Base-by-base conservation (phyloP, 2,888 invertebrate species). In the Acleris emargana region DNA sequence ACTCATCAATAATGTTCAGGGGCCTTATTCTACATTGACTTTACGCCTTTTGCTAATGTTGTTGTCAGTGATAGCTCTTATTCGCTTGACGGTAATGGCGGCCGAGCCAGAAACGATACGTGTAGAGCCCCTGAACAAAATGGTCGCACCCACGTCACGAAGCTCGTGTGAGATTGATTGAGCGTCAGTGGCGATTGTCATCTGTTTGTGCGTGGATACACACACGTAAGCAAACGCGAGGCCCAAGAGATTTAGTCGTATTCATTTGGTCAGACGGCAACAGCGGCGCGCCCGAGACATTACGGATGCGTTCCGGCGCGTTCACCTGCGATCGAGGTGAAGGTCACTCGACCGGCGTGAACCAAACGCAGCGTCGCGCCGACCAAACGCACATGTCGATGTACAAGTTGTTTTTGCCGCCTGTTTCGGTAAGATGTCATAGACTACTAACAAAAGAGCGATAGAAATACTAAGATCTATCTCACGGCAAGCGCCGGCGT, bases 241-340 rank as follows among this genome's bases (percentile, higher is more conserved):
- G 38, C 38, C 13, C 3, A 38, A 38, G 38, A 1, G 38, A 13
- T 38, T 38, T 38, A 38, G 13, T 38, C 38, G 53, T 54, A 49
- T 25, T 64, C 7, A 59, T 59, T 67, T 64, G 25, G 63, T 61
- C 54, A 53, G 64, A 64, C 67, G 4, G 45, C 55, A 43, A 54
- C 52, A 51, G 53, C 54, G 38, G 63, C 67, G 50, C 67, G 70
- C 71, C 69, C 71, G 68, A 49, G 60, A 67, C 67, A 68, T 73
- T 71, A 73, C 73, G 75, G 78, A 75, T 79, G 76, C 75, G 80
- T 78, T 75, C 74, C 73, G 75, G 83, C 83, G 79, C 85, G 84
- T 85, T 85, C 87, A 87, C 87, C 89, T 87, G 86, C 79, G 79
- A 89, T 86, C 77, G 87, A 88, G 91, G 91, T 91, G 88, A 91